Base-by-base conservation (phyloP, 2,888 invertebrate genomes). In the Sinodicranocentrus sp. region DNA sequence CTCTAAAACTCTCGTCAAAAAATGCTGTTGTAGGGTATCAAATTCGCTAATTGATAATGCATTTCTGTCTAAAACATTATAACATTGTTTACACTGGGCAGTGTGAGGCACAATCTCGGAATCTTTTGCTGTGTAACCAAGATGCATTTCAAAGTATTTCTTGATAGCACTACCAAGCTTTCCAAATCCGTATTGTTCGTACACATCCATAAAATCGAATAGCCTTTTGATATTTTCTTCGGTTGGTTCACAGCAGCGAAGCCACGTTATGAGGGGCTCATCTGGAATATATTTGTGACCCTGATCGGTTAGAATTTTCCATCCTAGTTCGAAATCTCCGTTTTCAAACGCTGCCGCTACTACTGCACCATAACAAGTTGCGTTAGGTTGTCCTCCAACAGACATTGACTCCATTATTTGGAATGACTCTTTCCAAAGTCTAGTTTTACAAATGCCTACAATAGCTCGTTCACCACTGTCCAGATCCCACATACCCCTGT, bases 1-100 rank as follows among this genome's bases (percentile, higher is more conserved):
- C 83, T 95, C 91, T 23, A 97, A 92, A 0, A 95, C 92, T 85
- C 93, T 93, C 8, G 94, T 91, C 61, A 95, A 91, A 84, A 96
- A 92, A 76, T 92, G 91, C n/a, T 91, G 88, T 80, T 93, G 93
- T 39, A 97, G 90, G 28, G 90, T 88, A 0, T 91, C 85, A 90
- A 95, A 96, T 89, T 96, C 95, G 23, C 92, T 91, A 19, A 92
- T 89, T 0, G 92, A 91, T 44, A 96, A 61, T 17, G 5, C 21
- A 10, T 43, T 70, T 1, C 63, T n/a, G n/a, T n/a, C n/a, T n/a
- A n/a, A n/a, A n/a, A n/a, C n/a, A n/a, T n/a, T n/a, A n/a, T n/a
- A n/a, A n/a, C n/a, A n/a, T n/a, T n/a, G n/a, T n/a, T n/a, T n/a
- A n/a, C n/a, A n/a, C n/a, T n/a, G n/a, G n/a, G n/a, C n/a, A n/a